Percentiles rank a stretch among this genome's conserved stretches.
phyloP scores from a whole-genome alignment of 2,113 vertebrate genomes.

The Orthochromis indermauri region DNA sequence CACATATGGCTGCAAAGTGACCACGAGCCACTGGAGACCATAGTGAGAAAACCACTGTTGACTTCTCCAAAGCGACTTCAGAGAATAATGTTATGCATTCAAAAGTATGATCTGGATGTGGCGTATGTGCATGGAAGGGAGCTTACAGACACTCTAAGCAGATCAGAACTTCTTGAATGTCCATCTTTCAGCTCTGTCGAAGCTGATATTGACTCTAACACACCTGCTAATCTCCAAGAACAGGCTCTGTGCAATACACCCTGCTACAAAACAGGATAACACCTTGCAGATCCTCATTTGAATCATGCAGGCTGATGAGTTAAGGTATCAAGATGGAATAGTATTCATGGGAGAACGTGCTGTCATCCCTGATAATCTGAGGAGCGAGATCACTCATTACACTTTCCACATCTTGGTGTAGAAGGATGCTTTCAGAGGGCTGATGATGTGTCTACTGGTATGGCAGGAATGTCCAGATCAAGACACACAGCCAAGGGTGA shows the following conservation, averaged over 20 bases:
- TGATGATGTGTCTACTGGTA: not conserved
- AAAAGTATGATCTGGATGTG: not conserved
- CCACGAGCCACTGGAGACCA: not conserved
- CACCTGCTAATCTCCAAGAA: not conserved
- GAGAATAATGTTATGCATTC: not conserved
- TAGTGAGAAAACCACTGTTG: not conserved
- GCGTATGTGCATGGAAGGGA: not conserved
- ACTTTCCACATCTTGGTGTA: not conserved
- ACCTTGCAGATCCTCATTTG: not conserved
- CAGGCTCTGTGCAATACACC: not conserved
- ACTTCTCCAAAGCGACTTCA: not conserved
- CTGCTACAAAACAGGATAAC: not conserved
- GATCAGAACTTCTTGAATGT: not conserved
- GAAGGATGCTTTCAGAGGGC: not conserved
- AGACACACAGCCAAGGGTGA: not conserved
- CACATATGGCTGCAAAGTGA: not conserved
- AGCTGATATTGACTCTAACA: not conserved
- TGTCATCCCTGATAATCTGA: not conserved
- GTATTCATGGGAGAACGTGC: not conserved
- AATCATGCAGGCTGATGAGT: not conserved
- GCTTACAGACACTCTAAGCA: not conserved
- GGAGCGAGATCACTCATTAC: not conserved
- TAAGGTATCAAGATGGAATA: not conserved
- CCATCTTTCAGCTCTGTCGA: not conserved
- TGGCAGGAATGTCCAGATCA: not conserved